These are phyloP conservation scores for Cistogaster globosa DNA, from an alignment of 2,888 invertebrate species.

Conservation along the genomic window DNA sequence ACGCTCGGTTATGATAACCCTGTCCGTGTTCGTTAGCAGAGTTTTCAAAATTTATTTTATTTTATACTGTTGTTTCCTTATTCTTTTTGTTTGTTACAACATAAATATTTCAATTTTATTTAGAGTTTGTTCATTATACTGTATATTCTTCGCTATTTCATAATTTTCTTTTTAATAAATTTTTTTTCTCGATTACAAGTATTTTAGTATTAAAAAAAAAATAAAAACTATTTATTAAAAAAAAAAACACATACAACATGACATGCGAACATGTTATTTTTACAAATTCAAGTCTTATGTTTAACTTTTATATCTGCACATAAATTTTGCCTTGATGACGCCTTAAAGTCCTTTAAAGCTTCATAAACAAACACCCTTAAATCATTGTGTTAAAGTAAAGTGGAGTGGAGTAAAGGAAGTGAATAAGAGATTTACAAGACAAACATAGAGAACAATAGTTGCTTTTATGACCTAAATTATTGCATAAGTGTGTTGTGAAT, in stretches of 20 bases:
- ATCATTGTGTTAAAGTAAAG: not conserved
- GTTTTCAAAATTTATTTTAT: conserved; percentile 6
- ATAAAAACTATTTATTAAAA: not conserved
- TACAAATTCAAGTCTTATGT: conserved; percentile 58
- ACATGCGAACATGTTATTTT: conserved; percentile 60
- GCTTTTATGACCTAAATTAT: conserved; percentile 59
- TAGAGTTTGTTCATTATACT: too few relatives aligned
- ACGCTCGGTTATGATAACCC: not conserved
- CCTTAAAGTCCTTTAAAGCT: conserved; percentile 60
- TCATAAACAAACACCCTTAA: conserved; percentile 30
- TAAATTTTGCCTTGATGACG: conserved; percentile 46
- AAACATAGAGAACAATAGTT: too few relatives aligned
- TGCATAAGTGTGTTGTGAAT: conserved; percentile 31
- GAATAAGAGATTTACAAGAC: not conserved
- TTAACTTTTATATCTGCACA: not conserved
- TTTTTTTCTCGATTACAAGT: conserved; percentile 15
- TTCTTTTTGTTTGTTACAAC: too few relatives aligned
- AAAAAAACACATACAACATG: conserved; percentile 2
- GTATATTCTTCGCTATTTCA: too few relatives aligned
- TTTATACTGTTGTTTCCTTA: not conserved
- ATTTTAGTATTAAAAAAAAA: not conserved
- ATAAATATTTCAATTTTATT: too few relatives aligned
- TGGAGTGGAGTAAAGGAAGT: too few relatives aligned
- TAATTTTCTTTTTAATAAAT: too few relatives aligned
- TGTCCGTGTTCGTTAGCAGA: conserved; percentile 14